These are phyloP conservation scores for Agonopterix alstromeriana DNA, from an alignment of 2,888 invertebrate genomes.

Conservation along the genomic window DNA sequence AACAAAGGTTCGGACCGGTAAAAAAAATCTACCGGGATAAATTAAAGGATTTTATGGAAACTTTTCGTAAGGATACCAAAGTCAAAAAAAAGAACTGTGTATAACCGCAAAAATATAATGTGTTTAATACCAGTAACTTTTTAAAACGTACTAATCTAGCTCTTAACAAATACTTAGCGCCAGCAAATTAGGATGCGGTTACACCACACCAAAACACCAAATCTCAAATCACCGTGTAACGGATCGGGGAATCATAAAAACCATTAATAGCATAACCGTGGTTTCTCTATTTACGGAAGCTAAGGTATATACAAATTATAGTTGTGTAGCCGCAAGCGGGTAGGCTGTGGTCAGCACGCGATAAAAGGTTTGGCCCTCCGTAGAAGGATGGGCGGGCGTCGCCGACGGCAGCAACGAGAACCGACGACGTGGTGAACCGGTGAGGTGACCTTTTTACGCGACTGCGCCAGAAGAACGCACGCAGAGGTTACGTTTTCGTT, in stretches of 20 bases:
- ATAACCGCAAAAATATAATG: no score
- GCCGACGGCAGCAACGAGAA: background rate
- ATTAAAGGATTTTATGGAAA: no score
- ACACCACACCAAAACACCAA: conserved; percentile 18
- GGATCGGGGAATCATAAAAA: conserved; percentile 21
- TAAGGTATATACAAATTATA: conserved; percentile 52
- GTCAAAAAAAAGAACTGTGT: no score
- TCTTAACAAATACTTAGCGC: conserved; percentile 2
- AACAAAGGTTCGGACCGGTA: no score
- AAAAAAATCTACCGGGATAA: no score
- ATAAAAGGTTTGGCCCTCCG: conserved; percentile 2
- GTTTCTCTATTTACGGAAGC: conserved; percentile 73
- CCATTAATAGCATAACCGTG: conserved; percentile 60
- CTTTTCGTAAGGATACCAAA: no score
- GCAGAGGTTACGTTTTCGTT: no score
- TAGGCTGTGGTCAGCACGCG: conserved; percentile 41
- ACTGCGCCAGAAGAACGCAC: no score
- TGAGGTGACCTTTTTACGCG: no score
- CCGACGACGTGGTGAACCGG: no score
- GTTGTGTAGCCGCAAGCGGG: conserved; percentile 37
- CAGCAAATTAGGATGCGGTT: conserved; percentile 41
- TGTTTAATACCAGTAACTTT: no score
- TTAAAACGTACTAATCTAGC: no score
- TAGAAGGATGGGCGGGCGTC: background rate
- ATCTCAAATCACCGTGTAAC: conserved; percentile 42